Base-by-base conservation (phyloP, 2,113 vertebrate genomes). In the Oxyura jamaicensis region DNA sequence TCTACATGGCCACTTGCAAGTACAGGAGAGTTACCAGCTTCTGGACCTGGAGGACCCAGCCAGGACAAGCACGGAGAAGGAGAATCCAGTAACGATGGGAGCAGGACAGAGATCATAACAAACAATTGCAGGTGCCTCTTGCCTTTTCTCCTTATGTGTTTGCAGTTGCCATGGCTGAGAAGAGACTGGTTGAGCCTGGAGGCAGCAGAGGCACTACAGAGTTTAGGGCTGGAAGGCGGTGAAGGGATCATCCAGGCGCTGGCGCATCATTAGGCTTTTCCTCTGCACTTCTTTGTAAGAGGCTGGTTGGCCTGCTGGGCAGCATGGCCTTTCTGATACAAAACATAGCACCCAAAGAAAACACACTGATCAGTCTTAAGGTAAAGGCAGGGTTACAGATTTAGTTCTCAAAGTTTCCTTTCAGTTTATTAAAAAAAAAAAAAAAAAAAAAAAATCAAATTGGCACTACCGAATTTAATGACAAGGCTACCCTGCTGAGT, bases 401-500 rank as follows among this genome's bases (percentile, higher is more conserved):
- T 94, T 76, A 93, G 93, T 97, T 97, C 96, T 97, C 96, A 94
- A 98, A 97, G 97, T 98, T 98, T 95, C 85, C 94, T 96, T 97
- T 94, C 96, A 95, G 94, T 97, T 97, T 97, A 77, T 97, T 96
- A 82, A 2, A 2, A 83, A 93, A 79, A 86, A 2, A 2, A 79
- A 94, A 2, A n/a, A n/a, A n/a, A n/a, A n/a, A 39, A 39, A 39
- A 86, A 97, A 97, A 96, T 90, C 96, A 97, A 98, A 98, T 95
- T 96, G 97, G 96, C 83, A 90, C 92, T 89, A 96, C 96, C 96
- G 95, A 97, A 97, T 97, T 98, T 98, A 98, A 98, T 98, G 98
- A 98, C 97, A 97, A 96, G 97, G 85, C 93, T 94, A 97, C 95
- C 98, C 98, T 91, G 98, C 98, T 98, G 98, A 96, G 98, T 97